Percentiles rank a stretch among this genome's conserved stretches.
Conservation (phyloP, 2,113 vertebrate species). For the Eupsittula cactorum region DNA sequence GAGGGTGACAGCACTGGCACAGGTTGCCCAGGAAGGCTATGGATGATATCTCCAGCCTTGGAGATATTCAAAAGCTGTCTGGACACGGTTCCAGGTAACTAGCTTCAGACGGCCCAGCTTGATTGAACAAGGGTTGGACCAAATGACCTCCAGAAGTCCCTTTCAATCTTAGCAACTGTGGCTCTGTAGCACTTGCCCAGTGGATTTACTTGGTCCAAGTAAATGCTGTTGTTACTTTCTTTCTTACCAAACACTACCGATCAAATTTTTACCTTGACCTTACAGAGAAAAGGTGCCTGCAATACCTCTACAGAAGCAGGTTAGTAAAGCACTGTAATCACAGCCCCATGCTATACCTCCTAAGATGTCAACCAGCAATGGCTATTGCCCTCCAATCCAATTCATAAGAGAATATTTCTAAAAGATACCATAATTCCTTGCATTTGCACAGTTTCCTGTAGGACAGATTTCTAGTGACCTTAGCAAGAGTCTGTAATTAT, state of each 20-base stretch:
- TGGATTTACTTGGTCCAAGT: not conserved
- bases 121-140: not conserved
- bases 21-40: not conserved
- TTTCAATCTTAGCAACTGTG: not conserved
- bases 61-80: not conserved
- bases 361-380: not conserved
- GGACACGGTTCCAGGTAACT: not conserved
- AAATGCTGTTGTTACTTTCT: not conserved
- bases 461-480: not conserved
- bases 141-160: not conserved
- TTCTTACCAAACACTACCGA: rapidly evolving
- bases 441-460: conserved; percentile 12
- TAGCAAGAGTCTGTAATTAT: conserved; percentile 5
- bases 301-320: not conserved
- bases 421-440: not conserved
- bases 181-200: not conserved
- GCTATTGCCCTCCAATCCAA: not conserved
- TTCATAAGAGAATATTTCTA: not conserved
- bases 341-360: not conserved
- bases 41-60: not conserved
- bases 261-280: not conserved
- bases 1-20: not conserved
- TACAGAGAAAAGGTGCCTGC: not conserved
- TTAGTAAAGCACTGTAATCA: not conserved
- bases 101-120: not conserved